These are phyloP conservation scores for Heliconius eleuchia DNA, from an alignment of 1,140 invertebrate species.

Conservation along the genomic window DNA sequence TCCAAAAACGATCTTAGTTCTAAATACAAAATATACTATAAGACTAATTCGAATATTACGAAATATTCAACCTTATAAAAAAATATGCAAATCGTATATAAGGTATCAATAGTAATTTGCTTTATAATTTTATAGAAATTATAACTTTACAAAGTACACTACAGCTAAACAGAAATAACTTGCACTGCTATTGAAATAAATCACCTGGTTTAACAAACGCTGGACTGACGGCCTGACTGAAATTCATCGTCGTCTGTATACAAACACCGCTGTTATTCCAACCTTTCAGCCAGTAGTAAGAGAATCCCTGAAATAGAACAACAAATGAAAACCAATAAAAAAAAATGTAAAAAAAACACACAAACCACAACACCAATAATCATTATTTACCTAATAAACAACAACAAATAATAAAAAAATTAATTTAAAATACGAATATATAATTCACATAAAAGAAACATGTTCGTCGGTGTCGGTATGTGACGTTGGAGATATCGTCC, in stretches of 20 bases:
- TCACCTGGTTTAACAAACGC: conserved; percentile 88
- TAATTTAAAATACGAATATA: neutral
- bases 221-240: conserved; percentile 89
- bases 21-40: no score
- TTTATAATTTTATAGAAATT: no score
- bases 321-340: conserved; percentile 12
- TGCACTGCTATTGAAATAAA: neutral
- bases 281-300: conserved; percentile 83
- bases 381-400: neutral
- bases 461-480: neutral
- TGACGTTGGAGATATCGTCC: neutral
- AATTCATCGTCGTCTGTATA: conserved; percentile 88
- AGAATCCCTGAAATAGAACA: conserved; percentile 67
- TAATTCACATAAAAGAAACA: neutral
- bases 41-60: no score
- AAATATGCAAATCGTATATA: no score
- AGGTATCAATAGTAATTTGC: no score
- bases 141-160: neutral
- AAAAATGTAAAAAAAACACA: neutral
- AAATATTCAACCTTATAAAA: no score
- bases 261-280: conserved; percentile 87
- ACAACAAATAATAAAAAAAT: neutral
- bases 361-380: neutral
- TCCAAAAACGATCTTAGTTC: no score
- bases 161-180: neutral